Evolutionary conservation across 2,888 invertebrate genomes (phyloP).

Genomic region (Drosophila conformis): DNA sequence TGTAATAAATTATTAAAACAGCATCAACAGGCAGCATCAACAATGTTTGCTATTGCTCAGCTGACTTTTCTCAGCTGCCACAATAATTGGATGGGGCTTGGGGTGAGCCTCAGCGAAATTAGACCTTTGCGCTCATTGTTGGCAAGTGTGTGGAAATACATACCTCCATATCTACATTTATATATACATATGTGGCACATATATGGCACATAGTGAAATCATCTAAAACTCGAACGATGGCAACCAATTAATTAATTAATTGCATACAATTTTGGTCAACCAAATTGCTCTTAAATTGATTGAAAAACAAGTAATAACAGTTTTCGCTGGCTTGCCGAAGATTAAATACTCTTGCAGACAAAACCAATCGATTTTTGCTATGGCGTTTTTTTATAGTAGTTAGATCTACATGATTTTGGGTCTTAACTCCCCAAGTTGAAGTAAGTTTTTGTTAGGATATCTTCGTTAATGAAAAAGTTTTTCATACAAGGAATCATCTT

Average conservation of each 20-base stretch:
- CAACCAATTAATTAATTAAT: constrained; percentile 41
- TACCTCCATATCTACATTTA: not conserved
- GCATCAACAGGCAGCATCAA: not conserved
- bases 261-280: constrained; percentile 1
- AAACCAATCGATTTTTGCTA: not conserved
- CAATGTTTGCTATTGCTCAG: constrained; percentile 19
- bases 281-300: constrained; percentile 1
- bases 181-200: not conserved
- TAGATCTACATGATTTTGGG: not conserved
- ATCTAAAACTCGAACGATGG: constrained; percentile 10
- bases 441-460: not conserved
- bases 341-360: not conserved
- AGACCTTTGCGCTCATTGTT: not conserved
- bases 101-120: not conserved
- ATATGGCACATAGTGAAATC: constrained; percentile 10
- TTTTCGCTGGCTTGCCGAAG: not conserved
- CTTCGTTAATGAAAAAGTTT: not conserved
- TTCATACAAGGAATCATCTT: not conserved
- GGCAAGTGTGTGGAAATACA: constrained; percentile 3
- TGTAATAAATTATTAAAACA: constrained; percentile 11
- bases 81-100: not conserved
- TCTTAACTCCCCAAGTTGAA: not conserved
- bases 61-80: constrained; percentile 27
- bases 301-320: not conserved
- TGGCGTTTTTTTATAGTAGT: not conserved